These are phyloP conservation scores for Ophioninae sp. DNA, from an alignment of 2,888 invertebrate species.

Conservation along the genomic window DNA sequence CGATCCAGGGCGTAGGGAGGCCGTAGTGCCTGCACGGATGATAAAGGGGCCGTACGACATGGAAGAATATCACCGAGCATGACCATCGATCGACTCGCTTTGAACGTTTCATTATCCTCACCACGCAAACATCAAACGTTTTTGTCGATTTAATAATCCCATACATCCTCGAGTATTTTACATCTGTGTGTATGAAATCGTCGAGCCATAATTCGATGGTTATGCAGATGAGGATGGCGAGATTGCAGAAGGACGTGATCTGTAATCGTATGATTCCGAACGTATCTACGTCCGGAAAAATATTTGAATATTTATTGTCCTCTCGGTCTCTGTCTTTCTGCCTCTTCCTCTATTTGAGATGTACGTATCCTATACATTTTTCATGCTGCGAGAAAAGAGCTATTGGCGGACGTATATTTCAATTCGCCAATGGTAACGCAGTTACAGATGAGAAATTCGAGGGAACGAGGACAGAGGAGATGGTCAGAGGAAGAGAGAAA, in stretches of 20 bases:
- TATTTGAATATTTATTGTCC: not conserved
- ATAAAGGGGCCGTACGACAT: slow-evolving; percentile 75
- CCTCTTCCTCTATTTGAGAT: not conserved
- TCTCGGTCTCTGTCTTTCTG: not conserved
- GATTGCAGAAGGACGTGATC: not conserved
- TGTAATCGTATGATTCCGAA: not conserved
- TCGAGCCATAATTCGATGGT: not conserved
- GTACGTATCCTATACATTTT: slow-evolving; percentile 23
- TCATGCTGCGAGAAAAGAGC: slow-evolving; percentile 30
- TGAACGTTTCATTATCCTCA: slow-evolving; percentile 16
- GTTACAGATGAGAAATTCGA: slow-evolving; percentile 33
- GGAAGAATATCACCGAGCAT: slow-evolving; percentile 75
- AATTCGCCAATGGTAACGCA: slow-evolving; percentile 36
- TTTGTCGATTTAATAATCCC: slow-evolving; percentile 59
- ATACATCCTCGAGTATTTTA: not conserved
- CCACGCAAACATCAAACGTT: slow-evolving; percentile 57
- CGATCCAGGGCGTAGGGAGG: slow-evolving; percentile 70
- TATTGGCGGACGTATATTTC: slow-evolving; percentile 33
- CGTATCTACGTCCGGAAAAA: slow-evolving; percentile 4
- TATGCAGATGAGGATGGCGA: not conserved
- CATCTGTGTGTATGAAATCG: slow-evolving; percentile 6
- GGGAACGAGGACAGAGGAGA: not conserved
- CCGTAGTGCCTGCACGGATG: slow-evolving; percentile 66
- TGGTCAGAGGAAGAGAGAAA: not conserved
- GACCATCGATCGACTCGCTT: slow-evolving; percentile 70